Conservation (phyloP, 2,888 invertebrate genomes). For the Drosophila incognita region DNA sequence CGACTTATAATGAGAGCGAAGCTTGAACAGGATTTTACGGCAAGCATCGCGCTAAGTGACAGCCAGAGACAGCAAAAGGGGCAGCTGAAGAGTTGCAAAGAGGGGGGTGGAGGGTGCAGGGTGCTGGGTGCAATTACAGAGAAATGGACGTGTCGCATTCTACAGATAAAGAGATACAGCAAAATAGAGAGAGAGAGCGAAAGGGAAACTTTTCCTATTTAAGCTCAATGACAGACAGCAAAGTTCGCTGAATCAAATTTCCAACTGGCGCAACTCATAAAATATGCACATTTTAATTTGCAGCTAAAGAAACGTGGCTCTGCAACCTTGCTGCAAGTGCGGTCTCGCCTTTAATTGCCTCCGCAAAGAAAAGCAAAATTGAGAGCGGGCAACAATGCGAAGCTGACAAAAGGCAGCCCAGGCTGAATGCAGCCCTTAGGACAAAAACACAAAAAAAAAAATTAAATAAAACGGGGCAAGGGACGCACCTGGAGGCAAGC, state of each 20-base stretch:
- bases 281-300: conserved; percentile 65
- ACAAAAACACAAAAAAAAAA: neutral
- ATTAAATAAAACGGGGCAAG: neutral
- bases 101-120: neutral
- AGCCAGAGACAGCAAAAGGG: conserved; percentile 9
- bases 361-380: neutral
- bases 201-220: conserved; percentile 52
- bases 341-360: conserved; percentile 41
- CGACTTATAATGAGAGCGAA: conserved; percentile 74
- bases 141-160: conserved; percentile 28
- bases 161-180: neutral
- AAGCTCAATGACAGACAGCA: conserved; percentile 60
- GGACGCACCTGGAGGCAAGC: conserved; percentile 16
- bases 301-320: conserved; percentile 23
- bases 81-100: neutral
- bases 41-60: conserved; percentile 57
- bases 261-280: conserved; percentile 31
- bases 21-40: conserved; percentile 64
- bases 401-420: conserved; percentile 17
- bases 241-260: conserved; percentile 51
- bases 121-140: neutral
- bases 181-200: neutral
- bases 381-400: conserved; percentile 19
- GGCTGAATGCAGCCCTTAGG: conserved; percentile 25
- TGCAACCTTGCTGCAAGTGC: conserved; percentile 16